phyloP scores from a whole-genome alignment of 2,888 invertebrate genomes.

The Amphimallon solstitiale region DNA sequence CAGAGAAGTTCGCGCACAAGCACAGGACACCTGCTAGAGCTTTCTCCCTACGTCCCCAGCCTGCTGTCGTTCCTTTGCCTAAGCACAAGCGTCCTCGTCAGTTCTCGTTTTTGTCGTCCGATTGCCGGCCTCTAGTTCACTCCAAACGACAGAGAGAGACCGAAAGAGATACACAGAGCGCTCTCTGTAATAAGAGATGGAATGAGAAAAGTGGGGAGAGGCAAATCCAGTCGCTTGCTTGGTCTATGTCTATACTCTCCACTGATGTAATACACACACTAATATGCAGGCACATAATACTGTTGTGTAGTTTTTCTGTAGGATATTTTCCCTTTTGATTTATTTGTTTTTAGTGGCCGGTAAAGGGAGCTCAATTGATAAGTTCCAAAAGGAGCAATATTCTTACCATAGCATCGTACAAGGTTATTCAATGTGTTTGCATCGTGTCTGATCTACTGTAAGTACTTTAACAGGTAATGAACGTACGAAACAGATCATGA shows the following conservation, averaged over 20 bases:
- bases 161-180: background rate
- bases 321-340: background rate
- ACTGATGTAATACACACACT: slow-evolving; percentile 23
- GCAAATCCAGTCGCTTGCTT: slow-evolving; percentile 25
- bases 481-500: too few relatives aligned
- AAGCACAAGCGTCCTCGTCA: slow-evolving; percentile 1
- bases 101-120: slow-evolving; percentile 7
- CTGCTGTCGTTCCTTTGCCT: slow-evolving; percentile 11
- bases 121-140: background rate
- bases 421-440: too few relatives aligned
- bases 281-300: background rate
- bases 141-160: slow-evolving; percentile 6
- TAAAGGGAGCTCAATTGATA: too few relatives aligned
- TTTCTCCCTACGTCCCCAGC: slow-evolving; percentile 40
- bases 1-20: slow-evolving; percentile 60
- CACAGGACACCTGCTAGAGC: slow-evolving; percentile 57
- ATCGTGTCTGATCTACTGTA: too few relatives aligned
- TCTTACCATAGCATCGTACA: too few relatives aligned
- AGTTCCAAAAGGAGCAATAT: too few relatives aligned
- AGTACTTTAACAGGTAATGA: too few relatives aligned
- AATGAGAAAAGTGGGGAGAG: slow-evolving; percentile 10
- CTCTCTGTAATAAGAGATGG: slow-evolving; percentile 29
- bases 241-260: too few relatives aligned
- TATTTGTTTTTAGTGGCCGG: slow-evolving; percentile 16
- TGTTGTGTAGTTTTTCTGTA: background rate